Evolutionary conservation across 2,888 invertebrate genomes (phyloP).

Genomic region (Furcula furcula): DNA sequence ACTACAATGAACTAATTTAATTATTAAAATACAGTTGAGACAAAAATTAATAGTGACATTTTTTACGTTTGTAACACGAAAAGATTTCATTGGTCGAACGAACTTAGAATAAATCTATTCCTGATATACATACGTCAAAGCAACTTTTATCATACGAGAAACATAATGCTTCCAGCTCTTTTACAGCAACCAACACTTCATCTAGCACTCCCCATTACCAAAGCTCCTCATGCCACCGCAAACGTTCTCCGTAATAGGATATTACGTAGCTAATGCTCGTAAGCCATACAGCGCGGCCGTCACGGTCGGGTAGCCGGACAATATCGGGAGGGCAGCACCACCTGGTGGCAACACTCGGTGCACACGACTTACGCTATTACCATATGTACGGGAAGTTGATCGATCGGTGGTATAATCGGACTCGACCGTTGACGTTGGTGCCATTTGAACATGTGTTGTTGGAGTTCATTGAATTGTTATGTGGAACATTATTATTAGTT

Average conservation of each 20-base stretch:
- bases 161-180: no score
- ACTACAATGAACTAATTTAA: no score
- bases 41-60: no score
- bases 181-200: no score
- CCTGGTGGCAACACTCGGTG: conserved; percentile 42
- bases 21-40: no score
- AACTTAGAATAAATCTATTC: no score
- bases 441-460: conserved; percentile 1
- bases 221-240: background rate
- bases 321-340: conserved; percentile 44
- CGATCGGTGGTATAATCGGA: conserved; percentile 26
- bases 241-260: background rate
- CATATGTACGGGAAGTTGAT: conserved; percentile 29
- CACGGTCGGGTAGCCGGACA: conserved; percentile 49
- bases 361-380: conserved; percentile 39
- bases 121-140: no score
- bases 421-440: conserved; percentile 6
- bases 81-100: no score
- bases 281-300: conserved; percentile 57
- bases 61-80: no score
- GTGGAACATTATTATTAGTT: no score
- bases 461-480: no score
- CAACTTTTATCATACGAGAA: no score
- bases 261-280: conserved; percentile 37
- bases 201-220: background rate